A percentile compares a stretch with the other conserved stretches of the same genome.
Evolutionary conservation across 2,113 vertebrate genomes (phyloP).

Genomic region (Nesogale talazaci): DNA sequence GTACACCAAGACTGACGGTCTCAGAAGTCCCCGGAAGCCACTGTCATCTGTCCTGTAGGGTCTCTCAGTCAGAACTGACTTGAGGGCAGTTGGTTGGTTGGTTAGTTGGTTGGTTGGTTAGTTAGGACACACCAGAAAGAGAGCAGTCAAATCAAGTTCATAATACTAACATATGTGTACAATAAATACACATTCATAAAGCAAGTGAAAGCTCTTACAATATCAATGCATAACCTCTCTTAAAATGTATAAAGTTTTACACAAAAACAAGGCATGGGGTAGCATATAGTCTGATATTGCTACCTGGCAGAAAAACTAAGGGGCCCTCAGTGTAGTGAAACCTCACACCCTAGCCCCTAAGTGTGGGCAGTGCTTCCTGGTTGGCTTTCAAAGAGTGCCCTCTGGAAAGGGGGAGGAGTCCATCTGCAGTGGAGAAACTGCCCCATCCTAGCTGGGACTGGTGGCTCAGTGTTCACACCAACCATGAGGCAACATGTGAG

Average conservation of each 20-base stretch:
- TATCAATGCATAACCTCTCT: not conserved
- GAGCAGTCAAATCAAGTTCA: not conserved
- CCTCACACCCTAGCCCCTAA: fast-evolving
- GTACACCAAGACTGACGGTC: no score
- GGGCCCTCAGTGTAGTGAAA: not conserved
- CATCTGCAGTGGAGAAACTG: not conserved
- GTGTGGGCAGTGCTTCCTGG: not conserved
- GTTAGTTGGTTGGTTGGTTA: no score
- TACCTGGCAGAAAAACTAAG: not conserved
- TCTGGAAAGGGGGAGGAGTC: not conserved
- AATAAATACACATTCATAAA: not conserved
- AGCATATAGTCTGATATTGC: not conserved
- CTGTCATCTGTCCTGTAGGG: no score
- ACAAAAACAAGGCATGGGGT: not conserved
- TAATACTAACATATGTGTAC: not conserved
- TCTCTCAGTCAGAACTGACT: no score
- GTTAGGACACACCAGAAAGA: no score
- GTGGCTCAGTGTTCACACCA: not conserved
- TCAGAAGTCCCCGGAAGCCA: no score
- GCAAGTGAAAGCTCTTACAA: not conserved
- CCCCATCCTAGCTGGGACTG: not conserved
- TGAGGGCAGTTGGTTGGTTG: no score
- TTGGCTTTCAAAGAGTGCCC: not conserved
- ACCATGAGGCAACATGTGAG: fast-evolving
- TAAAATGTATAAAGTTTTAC: not conserved